Percentiles rank a stretch among this genome's conserved stretches.
phyloP scores from a whole-genome alignment of 2,888 invertebrate genomes.

The Micropterix aruncella region DNA sequence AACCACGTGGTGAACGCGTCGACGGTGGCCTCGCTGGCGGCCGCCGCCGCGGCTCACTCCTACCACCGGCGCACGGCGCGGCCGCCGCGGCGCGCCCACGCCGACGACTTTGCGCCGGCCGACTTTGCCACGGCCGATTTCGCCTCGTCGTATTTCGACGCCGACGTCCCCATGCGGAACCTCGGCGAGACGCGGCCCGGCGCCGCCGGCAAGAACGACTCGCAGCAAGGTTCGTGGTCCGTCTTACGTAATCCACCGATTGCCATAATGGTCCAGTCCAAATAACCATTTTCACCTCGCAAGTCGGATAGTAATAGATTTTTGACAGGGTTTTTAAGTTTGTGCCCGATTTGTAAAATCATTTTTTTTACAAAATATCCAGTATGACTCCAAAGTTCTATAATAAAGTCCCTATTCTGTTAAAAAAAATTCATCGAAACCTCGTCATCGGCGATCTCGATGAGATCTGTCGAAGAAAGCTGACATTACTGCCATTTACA shows the following conservation, averaged over 20 bases:
- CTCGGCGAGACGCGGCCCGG: slow-evolving; percentile 31
- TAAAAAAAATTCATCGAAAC: too few relatives aligned
- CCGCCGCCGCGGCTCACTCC: slow-evolving; percentile 35
- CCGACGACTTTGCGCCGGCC: slow-evolving; percentile 11
- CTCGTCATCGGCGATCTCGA: too few relatives aligned
- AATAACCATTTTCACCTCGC: too few relatives aligned
- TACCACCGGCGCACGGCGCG: slow-evolving; percentile 34
- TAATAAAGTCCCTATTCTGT: too few relatives aligned
- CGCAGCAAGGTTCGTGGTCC: slow-evolving; percentile 27
- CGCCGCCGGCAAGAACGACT: slow-evolving; percentile 32
- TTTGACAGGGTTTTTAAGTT: too few relatives aligned
- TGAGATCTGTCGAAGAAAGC: too few relatives aligned
- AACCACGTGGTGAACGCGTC: slow-evolving; percentile 39
- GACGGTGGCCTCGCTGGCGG: slow-evolving; percentile 34
- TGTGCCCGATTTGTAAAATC: too few relatives aligned
- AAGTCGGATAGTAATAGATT: too few relatives aligned
- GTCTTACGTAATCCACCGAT: slow-evolving; percentile 14
- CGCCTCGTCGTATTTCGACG: slow-evolving; percentile 18
- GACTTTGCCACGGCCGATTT: slow-evolving; percentile 4
- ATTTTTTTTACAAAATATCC: too few relatives aligned
- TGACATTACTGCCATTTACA: too few relatives aligned
- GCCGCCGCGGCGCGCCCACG: slow-evolving; percentile 27
- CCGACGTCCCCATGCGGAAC: slow-evolving; percentile 34
- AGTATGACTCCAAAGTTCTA: too few relatives aligned
- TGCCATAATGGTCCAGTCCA: too few relatives aligned